Percentiles rank a stretch among this genome's conserved stretches.
Evolutionary conservation across 2,888 invertebrate genomes (phyloP).

Genomic region (Sarcophaga caerulescens): DNA sequence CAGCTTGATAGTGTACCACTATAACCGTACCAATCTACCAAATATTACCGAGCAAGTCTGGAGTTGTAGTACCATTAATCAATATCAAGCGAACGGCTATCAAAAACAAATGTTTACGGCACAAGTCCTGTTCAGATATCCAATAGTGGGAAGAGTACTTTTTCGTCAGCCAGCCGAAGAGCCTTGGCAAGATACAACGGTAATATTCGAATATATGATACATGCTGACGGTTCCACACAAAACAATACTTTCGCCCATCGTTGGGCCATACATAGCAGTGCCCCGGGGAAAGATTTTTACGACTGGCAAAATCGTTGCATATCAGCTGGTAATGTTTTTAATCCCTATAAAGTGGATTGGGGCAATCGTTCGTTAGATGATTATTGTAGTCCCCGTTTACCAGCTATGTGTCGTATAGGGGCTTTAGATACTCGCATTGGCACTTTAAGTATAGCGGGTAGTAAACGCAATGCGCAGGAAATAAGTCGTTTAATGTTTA

Average conservation of each 20-base stretch:
- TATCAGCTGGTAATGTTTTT: conserved; percentile 88
- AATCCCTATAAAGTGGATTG: conserved; percentile 89
- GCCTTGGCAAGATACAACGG: conserved; percentile 92
- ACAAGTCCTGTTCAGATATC: conserved; percentile 91
- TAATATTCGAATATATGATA: conserved; percentile 91
- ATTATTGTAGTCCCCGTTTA: conserved; percentile 83
- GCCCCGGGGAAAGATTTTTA: conserved; percentile 93
- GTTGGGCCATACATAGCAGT: conserved; percentile 92
- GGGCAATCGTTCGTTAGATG: conserved; percentile 84
- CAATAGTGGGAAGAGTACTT: conserved; percentile 91
- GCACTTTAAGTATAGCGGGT: conserved; percentile 88
- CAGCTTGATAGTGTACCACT: conserved; percentile 83
- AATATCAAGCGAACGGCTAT: conserved; percentile 86
- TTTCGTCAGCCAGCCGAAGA: conserved; percentile 90
- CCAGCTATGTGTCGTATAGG: conserved; percentile 88
- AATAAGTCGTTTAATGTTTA: conserved; percentile 89
- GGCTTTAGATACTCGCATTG: conserved; percentile 88
- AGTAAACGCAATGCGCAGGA: conserved; percentile 85
- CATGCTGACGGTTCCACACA: conserved; percentile 92
- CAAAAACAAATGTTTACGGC: conserved; percentile 90
- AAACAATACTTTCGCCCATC: conserved; percentile 88
- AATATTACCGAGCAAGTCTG: conserved; percentile 77
- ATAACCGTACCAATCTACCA: conserved; percentile 74
- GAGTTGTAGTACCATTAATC: conserved; percentile 85
- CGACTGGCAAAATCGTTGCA: conserved; percentile 93